Conservation (phyloP, 2,888 invertebrate genomes). For the Drosophila anceps region DNA sequence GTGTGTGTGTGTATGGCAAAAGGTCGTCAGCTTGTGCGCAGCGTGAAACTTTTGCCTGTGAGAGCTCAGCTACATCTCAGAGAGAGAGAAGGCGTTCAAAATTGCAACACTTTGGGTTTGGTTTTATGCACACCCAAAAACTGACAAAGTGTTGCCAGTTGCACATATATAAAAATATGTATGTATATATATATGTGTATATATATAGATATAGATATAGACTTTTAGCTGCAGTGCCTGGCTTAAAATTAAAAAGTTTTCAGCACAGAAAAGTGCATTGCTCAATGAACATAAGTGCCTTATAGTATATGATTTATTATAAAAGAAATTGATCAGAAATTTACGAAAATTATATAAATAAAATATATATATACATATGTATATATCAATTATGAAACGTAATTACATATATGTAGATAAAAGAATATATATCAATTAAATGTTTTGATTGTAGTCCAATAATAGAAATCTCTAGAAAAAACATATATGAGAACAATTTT, state of each 20-base stretch:
- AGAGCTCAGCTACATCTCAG: conserved; percentile 25
- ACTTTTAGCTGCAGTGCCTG: not conserved
- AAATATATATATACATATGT: not conserved
- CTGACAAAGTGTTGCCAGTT: conserved; percentile 27
- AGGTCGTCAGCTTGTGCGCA: conserved; percentile 69
- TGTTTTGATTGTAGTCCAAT: no score
- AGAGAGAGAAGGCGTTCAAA: conserved; percentile 51
- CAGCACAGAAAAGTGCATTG: not conserved
- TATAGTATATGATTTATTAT: not conserved
- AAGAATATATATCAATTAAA: no score
- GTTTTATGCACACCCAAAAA: conserved; percentile 50
- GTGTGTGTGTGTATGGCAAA: conserved; percentile 56
- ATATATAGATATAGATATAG: not conserved
- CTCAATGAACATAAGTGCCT: not conserved
- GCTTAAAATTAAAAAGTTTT: not conserved
- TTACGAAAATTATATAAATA: not conserved
- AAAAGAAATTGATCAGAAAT: not conserved
- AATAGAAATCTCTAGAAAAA: no score
- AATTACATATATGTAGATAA: no score
- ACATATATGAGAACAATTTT: no score
- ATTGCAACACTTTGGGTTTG: conserved; percentile 54
- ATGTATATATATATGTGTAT: not conserved
- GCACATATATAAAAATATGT: not conserved
- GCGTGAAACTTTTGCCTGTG: conserved; percentile 58
- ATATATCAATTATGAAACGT: no score